These are phyloP conservation scores for Mareca penelope DNA, from an alignment of 2,797 vertebrate species.

Conservation along the genomic window DNA sequence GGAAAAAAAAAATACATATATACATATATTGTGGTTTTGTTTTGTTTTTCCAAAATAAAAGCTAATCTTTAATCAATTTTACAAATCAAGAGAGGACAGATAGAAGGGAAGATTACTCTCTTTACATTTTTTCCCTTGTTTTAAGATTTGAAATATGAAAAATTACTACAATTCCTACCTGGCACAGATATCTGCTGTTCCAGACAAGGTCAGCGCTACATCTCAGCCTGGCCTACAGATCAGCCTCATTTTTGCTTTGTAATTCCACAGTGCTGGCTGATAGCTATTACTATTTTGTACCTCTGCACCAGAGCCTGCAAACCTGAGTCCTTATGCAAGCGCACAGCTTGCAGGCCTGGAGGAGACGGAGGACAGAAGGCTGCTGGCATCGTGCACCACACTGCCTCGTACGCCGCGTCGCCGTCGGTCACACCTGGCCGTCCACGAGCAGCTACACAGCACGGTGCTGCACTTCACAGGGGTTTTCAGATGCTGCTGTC, in stretches of 20 bases:
- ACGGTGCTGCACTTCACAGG: fast-evolving
- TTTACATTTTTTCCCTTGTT: neutral
- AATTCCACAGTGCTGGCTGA: neutral
- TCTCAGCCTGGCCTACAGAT: neutral
- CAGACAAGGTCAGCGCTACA: fast-evolving
- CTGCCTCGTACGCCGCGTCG: neutral
- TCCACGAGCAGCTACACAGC: neutral
- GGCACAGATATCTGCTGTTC: neutral
- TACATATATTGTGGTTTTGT: fast-evolving
- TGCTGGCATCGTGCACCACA: neutral
- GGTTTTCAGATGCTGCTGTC: neutral
- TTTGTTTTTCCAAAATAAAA: neutral
- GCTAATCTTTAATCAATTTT: neutral
- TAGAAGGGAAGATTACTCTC: neutral
- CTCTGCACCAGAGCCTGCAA: neutral
- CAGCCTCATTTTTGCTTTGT: neutral
- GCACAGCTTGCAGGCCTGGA: neutral
- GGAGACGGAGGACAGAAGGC: neutral
- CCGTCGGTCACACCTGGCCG: neutral
- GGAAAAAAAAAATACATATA: neutral
- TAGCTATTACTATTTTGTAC: neutral
- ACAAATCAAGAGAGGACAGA: neutral
- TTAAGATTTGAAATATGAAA: neutral
- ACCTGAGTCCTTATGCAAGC: fast-evolving
- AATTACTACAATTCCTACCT: neutral